Evolutionary conservation across 2,888 invertebrate genomes (phyloP), one percentile per base, ranked within the genome.

Genomic region (Spodoptera littoralis): DNA sequence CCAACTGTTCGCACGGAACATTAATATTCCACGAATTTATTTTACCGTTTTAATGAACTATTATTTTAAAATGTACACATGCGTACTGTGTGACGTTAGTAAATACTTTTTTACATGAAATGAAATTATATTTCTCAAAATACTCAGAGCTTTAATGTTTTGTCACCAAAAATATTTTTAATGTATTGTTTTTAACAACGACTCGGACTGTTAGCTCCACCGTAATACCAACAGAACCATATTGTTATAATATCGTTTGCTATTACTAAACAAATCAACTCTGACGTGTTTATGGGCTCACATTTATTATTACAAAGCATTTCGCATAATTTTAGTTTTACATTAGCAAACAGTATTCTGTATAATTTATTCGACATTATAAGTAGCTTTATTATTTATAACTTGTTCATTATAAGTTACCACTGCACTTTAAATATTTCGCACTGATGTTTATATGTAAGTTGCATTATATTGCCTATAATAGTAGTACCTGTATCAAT

Each of bases 271-370:
- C 51, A 22, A 47, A 55, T 56, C 66, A 52, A 48, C 30, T 27
- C 60, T 67, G 73, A 73, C 69, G 30, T 64, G 55, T 73, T 73
- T 64, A 73, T 73, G 73, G 55, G 42, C 48, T 5, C 62, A 65
- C 68, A 59, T 73, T 70, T 71, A 75, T 70, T 67, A 75, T 65
- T 65, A 22, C 60, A 51, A 44, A 30, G 36, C 51, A 54, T 63
- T 70, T 71, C 11, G 79, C 75, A 77, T 79, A 76, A 75, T 79
- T 75, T 70, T 70, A 68, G 53, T 60, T 76, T 74, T 72, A 78
- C 74, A 63, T 77, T 57, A 57, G 60, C 69, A 71, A 79, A 71
- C 77, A 79, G 75, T 81, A 78, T 81, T 80, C 66, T 66, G 57
- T 76, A 68, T 75, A 76, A 78, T 74, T 73, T 75, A 77, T 77